Evolutionary conservation across 2,888 invertebrate species (phyloP), one percentile per base, ranked within the genome.

Genomic region (Doris montereyensis): DNA sequence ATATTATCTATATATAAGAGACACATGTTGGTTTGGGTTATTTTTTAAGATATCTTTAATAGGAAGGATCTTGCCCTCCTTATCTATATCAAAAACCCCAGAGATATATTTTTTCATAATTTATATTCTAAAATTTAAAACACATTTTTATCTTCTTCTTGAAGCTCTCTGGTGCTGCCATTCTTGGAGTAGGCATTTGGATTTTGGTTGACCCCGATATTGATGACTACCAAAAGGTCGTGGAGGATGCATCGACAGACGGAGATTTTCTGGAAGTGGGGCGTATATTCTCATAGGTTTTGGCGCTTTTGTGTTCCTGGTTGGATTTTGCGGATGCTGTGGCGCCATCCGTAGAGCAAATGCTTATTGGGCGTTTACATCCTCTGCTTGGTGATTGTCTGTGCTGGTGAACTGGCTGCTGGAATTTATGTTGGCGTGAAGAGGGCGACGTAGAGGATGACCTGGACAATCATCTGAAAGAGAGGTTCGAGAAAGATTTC

Each of bases 281-380:
- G 93, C 93, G 52, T 93, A 93, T 85, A 91, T 92, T 78, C 89
- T 93, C 76, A 91, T 94, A 62, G 93, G 91, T 21, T 89, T 93
- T 67, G 94, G 94, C 28, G 90, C 91, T 41, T 91, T 92, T 80
- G 92, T 93, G 60, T 90, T 93, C 81, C 88, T 93, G 41, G 92
- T 93, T n/a, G 93, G 93, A 41, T 92, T 94, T 89, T 92, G 93
- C 83, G 94, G 94, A 24, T 94, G 94, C 85, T 93, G 93, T 82
- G 93, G 93, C 0, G 93, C 93, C 32, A 90, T 93, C 68, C 92
- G 92, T 80, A 93, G 81, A 93, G 92, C 88, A 91, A 91, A 81
- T 92, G 92, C 84, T 88, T 92, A 85, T 88, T 93, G 35, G 92
- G 92, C 80, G 88, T 92, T 85, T 90, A 90, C 82, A 86, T 90